Evolutionary conservation across 2,113 vertebrate species (phyloP), one percentile per base, ranked within the genome.

Genomic region (Sisor rabdophorus): DNA sequence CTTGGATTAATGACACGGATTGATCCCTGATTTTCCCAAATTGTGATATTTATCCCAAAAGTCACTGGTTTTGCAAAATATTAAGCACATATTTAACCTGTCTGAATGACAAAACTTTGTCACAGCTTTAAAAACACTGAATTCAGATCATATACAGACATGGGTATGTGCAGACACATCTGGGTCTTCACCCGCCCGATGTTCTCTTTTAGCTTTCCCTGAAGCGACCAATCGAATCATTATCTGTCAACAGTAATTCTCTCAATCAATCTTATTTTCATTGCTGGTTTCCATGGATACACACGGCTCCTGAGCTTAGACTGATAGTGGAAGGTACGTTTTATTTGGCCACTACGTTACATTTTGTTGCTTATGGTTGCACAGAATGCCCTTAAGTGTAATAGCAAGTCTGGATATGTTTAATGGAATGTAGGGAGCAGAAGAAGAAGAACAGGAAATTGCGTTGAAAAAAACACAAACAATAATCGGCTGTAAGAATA

Each of bases 251-350:
- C 77, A 65, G 60, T 32, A 67, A 79, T 65, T 79, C 59, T 40
- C 52, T 47, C 77, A 67, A 58, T 67, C 70, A 73, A 40, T 73
- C 77, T 56, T 22, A 22, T 72, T 40, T 36, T n/a, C 52, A 19
- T 54, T 36, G 8, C 53, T 22, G 11, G 77, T 79, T 79, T 53
- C 77, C 70, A 79, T 79, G 77, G 70, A 72, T 67, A 79, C 77
- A 7, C 50, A 24, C 10, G 56, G 26, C 60, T 73, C 52, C 75
- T 59, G 65, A 77, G 67, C 19, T 52, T 5, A 30, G 55, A 52
- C 19, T 60, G 17, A 22, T 54, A 55, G 28, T 70, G 44, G 75
- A 40, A 50, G 54, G 65, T 53, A 36, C 44, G 9, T 52, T 77
- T 54, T 24, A 65, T 77, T 70, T 60, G 65, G 54, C 44, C 47